Evolutionary conservation across 2,888 invertebrate genomes (phyloP).

Genomic region (Chirona hameri): DNA sequence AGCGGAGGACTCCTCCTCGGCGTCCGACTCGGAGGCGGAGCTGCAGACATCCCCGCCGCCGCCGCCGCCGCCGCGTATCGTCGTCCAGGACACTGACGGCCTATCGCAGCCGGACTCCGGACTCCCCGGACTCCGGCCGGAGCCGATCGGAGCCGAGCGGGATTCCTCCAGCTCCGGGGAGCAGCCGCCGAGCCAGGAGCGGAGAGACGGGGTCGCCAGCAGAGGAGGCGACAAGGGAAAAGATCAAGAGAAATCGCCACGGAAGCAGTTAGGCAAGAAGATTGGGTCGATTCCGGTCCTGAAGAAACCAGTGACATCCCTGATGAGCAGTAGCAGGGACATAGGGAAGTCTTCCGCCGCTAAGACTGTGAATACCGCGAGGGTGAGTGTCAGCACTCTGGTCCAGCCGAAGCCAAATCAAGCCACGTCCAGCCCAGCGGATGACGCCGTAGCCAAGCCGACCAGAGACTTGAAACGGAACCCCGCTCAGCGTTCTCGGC

Average conservation of each 20-base stretch:
- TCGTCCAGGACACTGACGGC: not conserved
- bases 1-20: not conserved
- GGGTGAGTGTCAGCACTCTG: no score
- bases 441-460: not conserved
- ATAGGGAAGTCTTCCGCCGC: no score
- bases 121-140: not conserved
- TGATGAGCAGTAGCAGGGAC: no score
- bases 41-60: not conserved
- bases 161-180: not conserved
- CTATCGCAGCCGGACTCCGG: not conserved
- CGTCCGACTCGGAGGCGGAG: not conserved
- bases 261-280: no score
- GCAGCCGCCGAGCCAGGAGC: not conserved
- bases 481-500: not conserved
- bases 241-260: not conserved
- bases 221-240: not conserved
- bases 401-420: no score
- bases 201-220: not conserved
- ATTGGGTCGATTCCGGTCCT: no score
- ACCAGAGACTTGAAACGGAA: not conserved
- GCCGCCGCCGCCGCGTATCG: slow-evolving; percentile 23
- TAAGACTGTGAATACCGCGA: no score
- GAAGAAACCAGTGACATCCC: no score
- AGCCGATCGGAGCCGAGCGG: slow-evolving; percentile 30
- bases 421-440: no score